A percentile compares a stretch with the other conserved stretches of the same genome.
Conservation (phyloP, 2,888 invertebrate genomes). For the Liopterus haemorrhoidalis region DNA sequence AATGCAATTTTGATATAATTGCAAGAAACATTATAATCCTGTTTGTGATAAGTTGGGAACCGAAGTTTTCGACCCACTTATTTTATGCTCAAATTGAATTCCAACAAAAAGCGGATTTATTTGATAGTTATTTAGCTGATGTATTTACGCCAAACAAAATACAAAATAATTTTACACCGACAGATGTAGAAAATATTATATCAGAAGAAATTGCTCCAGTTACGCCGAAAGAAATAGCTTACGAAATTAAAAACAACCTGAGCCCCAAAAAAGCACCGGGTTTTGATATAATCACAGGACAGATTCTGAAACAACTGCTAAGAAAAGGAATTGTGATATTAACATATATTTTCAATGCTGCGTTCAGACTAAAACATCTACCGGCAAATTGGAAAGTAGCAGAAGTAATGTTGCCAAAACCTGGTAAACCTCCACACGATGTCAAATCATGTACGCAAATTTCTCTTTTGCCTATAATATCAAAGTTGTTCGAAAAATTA, state of each 20-base stretch:
- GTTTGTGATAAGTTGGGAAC: too few species aligned
- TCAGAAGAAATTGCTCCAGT: conserved; percentile 18
- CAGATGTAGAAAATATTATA: conserved; percentile 13
- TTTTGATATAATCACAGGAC: conserved; percentile 31
- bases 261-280: conserved; percentile 29
- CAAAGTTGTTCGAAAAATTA: conserved; percentile 33
- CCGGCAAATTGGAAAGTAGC: conserved; percentile 10
- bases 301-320: conserved; percentile 28
- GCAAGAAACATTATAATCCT: too few species aligned
- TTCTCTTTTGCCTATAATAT: conserved; percentile 29
- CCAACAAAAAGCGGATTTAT: conserved; percentile 28
- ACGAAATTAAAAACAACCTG: conserved; percentile 22
- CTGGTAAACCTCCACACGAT: conserved; percentile 12
- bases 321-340: conserved; percentile 16
- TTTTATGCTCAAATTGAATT: too few species aligned
- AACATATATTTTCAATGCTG: conserved; percentile 16
- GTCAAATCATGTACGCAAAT: conserved; percentile 31
- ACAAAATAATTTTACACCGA: background rate
- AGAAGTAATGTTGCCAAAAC: conserved; percentile 16
- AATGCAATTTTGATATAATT: too few species aligned
- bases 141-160: conserved; percentile 24
- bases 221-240: conserved; percentile 25
- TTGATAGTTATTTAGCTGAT: conserved; percentile 24
- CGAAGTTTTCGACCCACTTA: too few species aligned
- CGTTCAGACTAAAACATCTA: conserved; percentile 16